Evolutionary conservation across 2,888 invertebrate genomes (phyloP).

Genomic region (Diarsia mendica): DNA sequence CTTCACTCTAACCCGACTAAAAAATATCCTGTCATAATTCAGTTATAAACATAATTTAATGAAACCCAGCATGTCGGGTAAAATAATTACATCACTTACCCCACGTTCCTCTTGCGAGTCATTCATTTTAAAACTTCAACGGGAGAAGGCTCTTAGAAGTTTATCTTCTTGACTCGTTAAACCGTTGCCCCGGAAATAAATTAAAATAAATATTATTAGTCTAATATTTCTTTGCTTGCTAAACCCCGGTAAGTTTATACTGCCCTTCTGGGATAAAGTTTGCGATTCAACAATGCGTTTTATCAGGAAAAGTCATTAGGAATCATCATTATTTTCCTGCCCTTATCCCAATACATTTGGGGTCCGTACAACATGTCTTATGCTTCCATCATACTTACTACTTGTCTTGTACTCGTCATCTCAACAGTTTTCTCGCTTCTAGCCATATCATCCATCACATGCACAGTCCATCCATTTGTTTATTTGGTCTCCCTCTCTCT

Average conservation of each 20-base stretch:
- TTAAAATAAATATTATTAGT: background rate
- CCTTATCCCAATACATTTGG: background rate
- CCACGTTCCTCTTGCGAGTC: constrained; percentile 10
- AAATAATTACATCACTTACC: constrained; percentile 36
- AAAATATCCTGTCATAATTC: background rate
- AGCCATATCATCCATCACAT: background rate
- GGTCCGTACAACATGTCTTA: background rate
- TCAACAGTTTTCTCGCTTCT: background rate
- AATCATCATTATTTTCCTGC: background rate
- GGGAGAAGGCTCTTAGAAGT: constrained; percentile 11
- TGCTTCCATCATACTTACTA: background rate
- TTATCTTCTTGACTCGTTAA: constrained; percentile 24
- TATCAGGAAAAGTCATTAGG: background rate
- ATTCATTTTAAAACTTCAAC: constrained; percentile 46
- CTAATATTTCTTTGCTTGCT: background rate
- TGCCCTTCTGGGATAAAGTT: background rate
- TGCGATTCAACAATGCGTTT: background rate
- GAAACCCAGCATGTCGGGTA: background rate
- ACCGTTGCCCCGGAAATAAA: background rate
- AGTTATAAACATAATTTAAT: constrained; percentile 27
- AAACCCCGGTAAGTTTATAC: background rate
- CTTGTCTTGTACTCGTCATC: background rate
- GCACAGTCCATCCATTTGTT: too few species aligned
- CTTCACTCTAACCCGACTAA: background rate
- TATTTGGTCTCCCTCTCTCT: too few species aligned